Percentiles rank a stretch among this genome's conserved stretches.
Evolutionary conservation across 2,113 vertebrate genomes (phyloP).

Genomic region (Anolis carolinensis): DNA sequence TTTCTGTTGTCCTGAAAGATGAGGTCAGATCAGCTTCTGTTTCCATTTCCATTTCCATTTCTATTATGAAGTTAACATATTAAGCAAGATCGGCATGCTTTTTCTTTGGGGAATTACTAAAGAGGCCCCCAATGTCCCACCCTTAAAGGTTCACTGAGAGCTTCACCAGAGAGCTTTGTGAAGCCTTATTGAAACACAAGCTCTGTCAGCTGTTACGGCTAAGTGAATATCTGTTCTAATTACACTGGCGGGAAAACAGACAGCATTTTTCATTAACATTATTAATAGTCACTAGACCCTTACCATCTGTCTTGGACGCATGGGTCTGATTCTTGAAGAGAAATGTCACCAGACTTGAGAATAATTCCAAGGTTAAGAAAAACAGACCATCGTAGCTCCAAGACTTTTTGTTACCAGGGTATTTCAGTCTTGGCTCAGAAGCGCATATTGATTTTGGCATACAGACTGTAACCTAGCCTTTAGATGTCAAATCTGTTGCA

Average conservation of each 20-base stretch:
- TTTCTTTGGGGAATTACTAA: slow-evolving; percentile 15
- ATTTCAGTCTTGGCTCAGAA: slow-evolving; percentile 25
- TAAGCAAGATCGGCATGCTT: slow-evolving; percentile 3
- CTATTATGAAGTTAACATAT: not conserved
- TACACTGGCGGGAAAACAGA: slow-evolving; percentile 12
- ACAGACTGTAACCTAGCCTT: not conserved
- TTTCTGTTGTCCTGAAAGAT: not conserved
- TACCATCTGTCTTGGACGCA: slow-evolving; percentile 15
- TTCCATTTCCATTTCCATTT: not conserved
- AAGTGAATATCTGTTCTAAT: slow-evolving; percentile 40
- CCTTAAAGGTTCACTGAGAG: not conserved
- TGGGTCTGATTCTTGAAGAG: slow-evolving; percentile 12
- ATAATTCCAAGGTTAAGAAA: slow-evolving; percentile 28
- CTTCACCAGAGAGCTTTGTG: not conserved
- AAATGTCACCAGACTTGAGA: slow-evolving; percentile 34
- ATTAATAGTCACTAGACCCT: slow-evolving; percentile 31
- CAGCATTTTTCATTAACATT: slow-evolving; percentile 35
- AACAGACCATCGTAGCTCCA: not conserved
- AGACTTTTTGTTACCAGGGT: not conserved
- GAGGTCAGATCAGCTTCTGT: not conserved
- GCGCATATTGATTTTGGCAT: not conserved
- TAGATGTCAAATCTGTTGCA: slow-evolving; percentile 15
- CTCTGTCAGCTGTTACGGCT: not conserved
- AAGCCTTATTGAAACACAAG: not conserved
- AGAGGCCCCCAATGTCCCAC: not conserved